Percentiles rank a stretch among this genome's conserved stretches.
Conservation (phyloP, 1,140 invertebrate species). For the Bactericera cockerelli region DNA sequence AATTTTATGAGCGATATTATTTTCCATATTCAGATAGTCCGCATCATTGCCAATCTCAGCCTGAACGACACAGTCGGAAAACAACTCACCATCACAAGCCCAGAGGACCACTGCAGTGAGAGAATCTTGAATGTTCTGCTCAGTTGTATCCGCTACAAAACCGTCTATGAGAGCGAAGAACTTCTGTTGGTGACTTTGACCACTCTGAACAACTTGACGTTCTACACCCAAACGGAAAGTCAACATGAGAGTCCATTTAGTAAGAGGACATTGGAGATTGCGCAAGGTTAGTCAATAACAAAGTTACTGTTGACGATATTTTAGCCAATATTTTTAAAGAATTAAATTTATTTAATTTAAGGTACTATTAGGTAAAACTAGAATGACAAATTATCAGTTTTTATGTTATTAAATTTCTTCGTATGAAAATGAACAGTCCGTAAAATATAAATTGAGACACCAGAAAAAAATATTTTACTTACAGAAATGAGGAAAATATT, state of each 20-base stretch:
- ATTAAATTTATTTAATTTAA: too few relatives aligned
- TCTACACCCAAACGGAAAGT: constrained; percentile 32
- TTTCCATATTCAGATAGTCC: constrained; percentile 35
- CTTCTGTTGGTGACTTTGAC: constrained; percentile 43
- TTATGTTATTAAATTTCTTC: too few relatives aligned
- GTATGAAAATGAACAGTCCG: too few relatives aligned
- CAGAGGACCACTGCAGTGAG: background rate
- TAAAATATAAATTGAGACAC: too few relatives aligned
- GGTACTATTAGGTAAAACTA: too few relatives aligned
- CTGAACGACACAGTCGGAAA: constrained; percentile 50
- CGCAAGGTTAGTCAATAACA: constrained; percentile 28
- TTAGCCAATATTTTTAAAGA: too few relatives aligned
- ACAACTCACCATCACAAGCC: constrained; percentile 28
- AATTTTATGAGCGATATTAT: too few relatives aligned
- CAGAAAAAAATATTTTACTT: too few relatives aligned
- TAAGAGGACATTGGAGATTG: constrained; percentile 25
- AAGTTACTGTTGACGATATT: too few relatives aligned
- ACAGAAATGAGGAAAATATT: too few relatives aligned
- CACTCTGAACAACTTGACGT: constrained; percentile 50
- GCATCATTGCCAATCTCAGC: constrained; percentile 56
- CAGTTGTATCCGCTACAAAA: constrained; percentile 32
- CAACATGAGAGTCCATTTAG: constrained; percentile 21
- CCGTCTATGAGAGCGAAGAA: constrained; percentile 42
- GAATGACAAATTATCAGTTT: too few relatives aligned
- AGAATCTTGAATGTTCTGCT: constrained; percentile 34